Base-by-base conservation (phyloP, 2,888 invertebrate genomes). In the Tenthredo notha region DNA sequence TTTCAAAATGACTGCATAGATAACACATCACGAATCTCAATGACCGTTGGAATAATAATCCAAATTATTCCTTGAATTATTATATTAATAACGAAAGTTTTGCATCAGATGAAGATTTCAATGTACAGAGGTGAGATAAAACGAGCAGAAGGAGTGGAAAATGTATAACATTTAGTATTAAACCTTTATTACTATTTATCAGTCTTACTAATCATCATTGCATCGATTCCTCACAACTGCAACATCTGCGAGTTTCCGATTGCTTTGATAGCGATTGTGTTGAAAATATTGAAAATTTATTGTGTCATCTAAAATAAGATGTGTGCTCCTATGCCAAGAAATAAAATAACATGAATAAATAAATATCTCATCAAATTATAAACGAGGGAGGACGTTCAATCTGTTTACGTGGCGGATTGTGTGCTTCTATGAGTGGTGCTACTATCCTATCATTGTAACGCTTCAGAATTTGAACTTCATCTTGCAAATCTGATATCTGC, bases 401-500 rank as follows among this genome's bases (percentile, higher is more conserved):
- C 29, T 40, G 61, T 61, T 61, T 40, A 25, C 40, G 7, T 15
- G 40, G 58, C 12, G 12, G 21, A 21, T 80, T 43, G 21, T 61
- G 40, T 9, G 21, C 67, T 72, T 74, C 43, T 29, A 74, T 25
- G 70, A 85, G 86, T 61, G 86, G 84, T 25, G 80, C 74, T 15
- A 84, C 88, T 40, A 86, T 86, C 1, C 84, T 85, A 43, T 90
- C 90, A 80, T 92, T 92, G 86, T 88, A 86, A 89, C 87, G 94
- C 94, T 6, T 93, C 4, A 95, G 91, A 85, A 94, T 94, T 86
- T 93, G 92, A 21, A 95, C 91, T 87, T 95, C 95, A 85, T 94
- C 94, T 89, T 95, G 95, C 83, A 95, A 94, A 91, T 95, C 94
- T 1, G 94, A 90, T 86, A 95, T 94, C 95, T 95, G 94, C 75